Base-by-base conservation (phyloP, 1,140 invertebrate genomes). In the Apis laboriosa region DNA sequence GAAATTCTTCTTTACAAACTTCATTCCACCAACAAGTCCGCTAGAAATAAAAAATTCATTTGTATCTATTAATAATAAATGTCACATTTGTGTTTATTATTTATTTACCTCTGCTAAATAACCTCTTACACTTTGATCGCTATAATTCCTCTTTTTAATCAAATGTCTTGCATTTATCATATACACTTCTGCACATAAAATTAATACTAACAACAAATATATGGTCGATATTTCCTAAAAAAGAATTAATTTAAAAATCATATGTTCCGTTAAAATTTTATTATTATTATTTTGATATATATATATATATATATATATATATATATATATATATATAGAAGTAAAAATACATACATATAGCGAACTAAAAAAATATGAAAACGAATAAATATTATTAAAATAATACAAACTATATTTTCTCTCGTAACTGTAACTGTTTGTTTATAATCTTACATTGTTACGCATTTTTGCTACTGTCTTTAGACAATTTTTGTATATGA, bases 1-100 rank as follows among this genome's bases (percentile, higher is more conserved):
- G 97, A 91, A 98, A 98, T 92, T 98, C 97, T 93, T 98, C 97
- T 92, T 98, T 98, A 94, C 98, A 98, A 7, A 98, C 96, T 94
- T 98, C 98, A 92, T 98, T 98, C 97, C 97, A 98, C 97, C 97
- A 98, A 92, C 98, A 98, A 53, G 97, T 98, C 90, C 98, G 96
- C 97, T 98, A 77, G 92, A 87, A 77, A 82, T 19, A 28, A 1
- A 64, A 21, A 43, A 15, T 51, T 28, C 0, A 9, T 13, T 55
- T 11, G 9, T 51, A 8, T 13, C 49, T 13, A 55, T 19, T 8
- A 1, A 58, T 28, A 19, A 24, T 61, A 19, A 64, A 58, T 17
- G 68, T 11, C 34, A 0, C 15, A 12, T 56, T 11, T 19, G 5
- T 24, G 24, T 77, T 43, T 19, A 61, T 21, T 15, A 1, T 8